Base-by-base conservation (phyloP, 2,113 vertebrate genomes). In the Atrichornis clamosus region DNA sequence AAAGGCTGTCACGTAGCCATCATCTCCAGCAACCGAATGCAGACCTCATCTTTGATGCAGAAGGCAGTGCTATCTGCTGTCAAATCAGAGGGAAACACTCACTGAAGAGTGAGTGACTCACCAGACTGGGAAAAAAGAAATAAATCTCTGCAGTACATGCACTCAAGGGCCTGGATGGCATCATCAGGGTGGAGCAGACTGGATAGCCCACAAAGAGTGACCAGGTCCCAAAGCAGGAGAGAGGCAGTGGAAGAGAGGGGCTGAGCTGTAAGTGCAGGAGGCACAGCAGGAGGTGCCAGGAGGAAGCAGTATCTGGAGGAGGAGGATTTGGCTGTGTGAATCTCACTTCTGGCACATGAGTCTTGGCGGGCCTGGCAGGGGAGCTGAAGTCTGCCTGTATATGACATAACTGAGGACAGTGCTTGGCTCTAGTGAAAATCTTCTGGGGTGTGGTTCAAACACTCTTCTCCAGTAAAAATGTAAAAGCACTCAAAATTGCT, bases 81-180 rank as follows among this genome's bases (percentile, higher is more conserved):
- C 83, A 92, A 46, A 90, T 70, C 64, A 52, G 56, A 63, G 26
- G 33, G 64, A 41, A 85, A 60, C 50, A 44, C 21, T 86, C 32
- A 30, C 55, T 59, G 76, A 50, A 73, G 82, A 76, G 27, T 59
- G 27, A 85, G 20, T 69, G 59, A 69, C 59, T 75, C 49, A 42
- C 58, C 23, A 63, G 39, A 75, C 19, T 14, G 44, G 22, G 42
- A 27, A 77, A 80, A 92, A 85, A 78, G 1, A 89, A 95, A 88
- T n/a, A 85, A 94, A 90, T 63, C 47, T 30, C 33, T 59, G 30
- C 14, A 65, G 22, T 42, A 86, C 7, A 56, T 64, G 26, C 11
- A 44, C 24, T 60, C 0, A 2, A 79, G 20, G 16, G 82, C 18
- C 0, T 0, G 33, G 49, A 27, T 9, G 1, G 3, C 7, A 4